A percentile compares a stretch with the other conserved stretches of the same genome.
Conservation (phyloP, 2,888 invertebrate genomes). For the Teinopalpus imperialis region DNA sequence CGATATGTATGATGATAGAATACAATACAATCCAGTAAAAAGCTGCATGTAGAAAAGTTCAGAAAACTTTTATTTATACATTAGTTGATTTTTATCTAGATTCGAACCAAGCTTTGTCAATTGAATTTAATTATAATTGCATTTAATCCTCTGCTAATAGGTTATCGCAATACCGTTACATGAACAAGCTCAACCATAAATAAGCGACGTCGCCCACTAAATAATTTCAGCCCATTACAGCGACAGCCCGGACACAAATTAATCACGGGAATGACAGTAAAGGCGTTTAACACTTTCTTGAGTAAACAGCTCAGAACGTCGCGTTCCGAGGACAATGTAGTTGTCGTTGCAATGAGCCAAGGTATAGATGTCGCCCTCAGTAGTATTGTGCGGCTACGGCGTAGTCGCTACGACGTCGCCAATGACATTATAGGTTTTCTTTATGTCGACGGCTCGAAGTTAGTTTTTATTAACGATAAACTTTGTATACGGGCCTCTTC, state of each 20-base stretch:
- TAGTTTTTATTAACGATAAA: constrained; percentile 12
- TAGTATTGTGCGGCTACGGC: constrained; percentile 12
- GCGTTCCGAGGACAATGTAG: constrained; percentile 30
- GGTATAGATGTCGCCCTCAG: constrained; percentile 14
- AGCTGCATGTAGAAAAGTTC: too few species aligned
- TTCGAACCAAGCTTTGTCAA: too few species aligned
- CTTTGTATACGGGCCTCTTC: too few species aligned
- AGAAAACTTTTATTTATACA: too few species aligned
- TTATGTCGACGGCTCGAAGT: background rate
- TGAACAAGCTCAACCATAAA: constrained; percentile 60
- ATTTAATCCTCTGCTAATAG: constrained; percentile 31
- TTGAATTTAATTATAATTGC: constrained; percentile 1
- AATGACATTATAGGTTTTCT: constrained; percentile 15
- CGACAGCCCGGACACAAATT: constrained; percentile 74
- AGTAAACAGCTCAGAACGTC: constrained; percentile 32
- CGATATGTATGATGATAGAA: too few species aligned
- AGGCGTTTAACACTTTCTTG: constrained; percentile 73
- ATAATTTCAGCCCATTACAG: constrained; percentile 78
- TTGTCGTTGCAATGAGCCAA: constrained; percentile 34
- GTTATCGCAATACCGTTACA: constrained; percentile 57
- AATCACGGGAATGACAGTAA: constrained; percentile 75
- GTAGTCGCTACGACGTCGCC: constrained; percentile 15
- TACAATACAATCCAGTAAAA: too few species aligned
- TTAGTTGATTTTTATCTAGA: too few species aligned
- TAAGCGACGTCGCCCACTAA: constrained; percentile 71